A percentile compares a stretch with the other conserved stretches of the same genome.
Evolutionary conservation across 2,797 vertebrate species (phyloP).

Genomic region (Hemibagrus guttatus): DNA sequence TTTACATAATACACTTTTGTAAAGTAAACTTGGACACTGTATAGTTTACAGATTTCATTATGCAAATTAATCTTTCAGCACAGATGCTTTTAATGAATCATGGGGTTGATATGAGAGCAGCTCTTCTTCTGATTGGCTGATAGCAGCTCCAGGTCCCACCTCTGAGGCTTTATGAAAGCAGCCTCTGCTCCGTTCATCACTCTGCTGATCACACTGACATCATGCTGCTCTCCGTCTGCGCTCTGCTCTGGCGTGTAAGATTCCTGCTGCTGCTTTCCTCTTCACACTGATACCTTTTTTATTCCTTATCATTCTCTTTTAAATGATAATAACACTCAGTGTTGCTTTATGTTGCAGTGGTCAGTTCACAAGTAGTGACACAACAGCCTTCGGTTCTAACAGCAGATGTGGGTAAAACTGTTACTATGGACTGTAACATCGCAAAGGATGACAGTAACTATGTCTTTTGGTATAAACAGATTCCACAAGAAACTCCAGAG

Average conservation of each 20-base stretch:
- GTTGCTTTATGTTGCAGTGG: slow-evolving; percentile 19
- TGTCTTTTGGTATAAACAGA: background rate
- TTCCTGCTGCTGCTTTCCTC: slow-evolving; percentile 10
- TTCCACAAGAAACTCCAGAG: slow-evolving; percentile 18
- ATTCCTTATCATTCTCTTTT: background rate
- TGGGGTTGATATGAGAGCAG: background rate
- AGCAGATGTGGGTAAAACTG: background rate
- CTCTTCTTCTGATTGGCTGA: background rate
- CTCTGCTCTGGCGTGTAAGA: slow-evolving; percentile 23
- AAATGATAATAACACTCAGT: background rate
- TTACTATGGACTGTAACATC: slow-evolving; percentile 21
- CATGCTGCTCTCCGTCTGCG: slow-evolving; percentile 5
- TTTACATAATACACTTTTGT: background rate
- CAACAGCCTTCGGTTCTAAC: background rate
- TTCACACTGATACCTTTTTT: background rate
- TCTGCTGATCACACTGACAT: slow-evolving; percentile 5
- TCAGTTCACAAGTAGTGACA: slow-evolving; percentile 3
- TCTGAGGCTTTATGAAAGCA: background rate
- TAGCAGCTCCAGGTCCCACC: background rate
- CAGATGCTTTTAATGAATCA: background rate
- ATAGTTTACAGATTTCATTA: background rate
- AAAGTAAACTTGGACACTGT: background rate
- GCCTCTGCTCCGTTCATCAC: background rate
- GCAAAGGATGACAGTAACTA: background rate
- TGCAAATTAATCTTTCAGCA: background rate